Percentiles rank a stretch among this genome's conserved stretches.
phyloP scores from a whole-genome alignment of 2,888 invertebrate genomes.

The Camptogramma bilineatum region DNA sequence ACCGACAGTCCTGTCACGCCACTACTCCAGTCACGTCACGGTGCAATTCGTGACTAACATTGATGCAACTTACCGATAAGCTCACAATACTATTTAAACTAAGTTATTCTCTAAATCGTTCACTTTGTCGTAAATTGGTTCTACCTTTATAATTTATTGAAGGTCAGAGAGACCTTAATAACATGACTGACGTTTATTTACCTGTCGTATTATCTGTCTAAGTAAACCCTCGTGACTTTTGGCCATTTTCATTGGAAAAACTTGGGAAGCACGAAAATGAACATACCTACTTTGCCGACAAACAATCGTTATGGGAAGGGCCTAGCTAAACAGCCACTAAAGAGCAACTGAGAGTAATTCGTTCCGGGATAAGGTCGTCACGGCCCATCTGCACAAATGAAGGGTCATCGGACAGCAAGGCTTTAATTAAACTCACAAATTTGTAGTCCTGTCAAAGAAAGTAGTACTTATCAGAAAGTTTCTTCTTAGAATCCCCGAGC shows the following conservation, averaged over 20 bases:
- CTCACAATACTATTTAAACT: constrained; percentile 68
- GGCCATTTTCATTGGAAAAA: constrained; percentile 8
- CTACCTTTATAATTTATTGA: constrained; percentile 43
- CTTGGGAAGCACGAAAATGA: constrained; percentile 21
- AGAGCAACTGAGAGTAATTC: constrained; percentile 68
- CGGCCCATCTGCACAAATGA: constrained; percentile 78
- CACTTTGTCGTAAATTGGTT: constrained; percentile 47
- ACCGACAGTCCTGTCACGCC: constrained; percentile 27
- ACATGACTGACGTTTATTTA: not conserved
- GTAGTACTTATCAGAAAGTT: constrained; percentile 50
- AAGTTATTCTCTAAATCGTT: constrained; percentile 52
- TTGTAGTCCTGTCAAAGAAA: constrained; percentile 60
- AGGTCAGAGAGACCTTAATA: constrained; percentile 26
- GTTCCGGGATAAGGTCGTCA: constrained; percentile 75
- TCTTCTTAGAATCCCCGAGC: constrained; percentile 36
- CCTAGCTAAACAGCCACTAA: constrained; percentile 60
- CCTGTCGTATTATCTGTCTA: not conserved
- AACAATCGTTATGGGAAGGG: constrained; percentile 48
- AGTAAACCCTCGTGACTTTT: not conserved
- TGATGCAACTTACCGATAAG: constrained; percentile 73
- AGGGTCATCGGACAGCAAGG: constrained; percentile 71
- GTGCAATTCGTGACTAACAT: constrained; percentile 75
- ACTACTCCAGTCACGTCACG: constrained; percentile 63
- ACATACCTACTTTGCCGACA: constrained; percentile 45
- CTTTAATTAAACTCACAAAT: constrained; percentile 80